A percentile compares a stretch with the other conserved stretches of the same genome.
These are phyloP conservation scores for Apostichopus japonicus DNA, from an alignment of 35 echinoderm and acorn worm genomes.

Conservation along the genomic window DNA sequence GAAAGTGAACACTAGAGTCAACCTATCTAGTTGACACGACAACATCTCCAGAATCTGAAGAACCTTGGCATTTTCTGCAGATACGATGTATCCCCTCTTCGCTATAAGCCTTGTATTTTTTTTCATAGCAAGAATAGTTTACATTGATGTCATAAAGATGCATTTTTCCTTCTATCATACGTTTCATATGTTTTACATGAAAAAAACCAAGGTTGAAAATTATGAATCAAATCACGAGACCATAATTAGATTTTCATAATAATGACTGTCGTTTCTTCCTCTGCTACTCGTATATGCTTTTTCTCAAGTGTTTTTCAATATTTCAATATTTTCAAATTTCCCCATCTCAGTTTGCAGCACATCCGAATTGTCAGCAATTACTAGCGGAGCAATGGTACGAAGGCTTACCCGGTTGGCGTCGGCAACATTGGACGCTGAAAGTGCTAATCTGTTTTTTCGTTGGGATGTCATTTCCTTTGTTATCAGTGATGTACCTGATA, in stretches of 20 bases:
- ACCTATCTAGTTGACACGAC: no score
- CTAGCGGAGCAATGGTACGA: constrained; percentile 95
- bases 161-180: no score
- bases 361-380: constrained; percentile 97
- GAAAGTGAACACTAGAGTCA: no score
- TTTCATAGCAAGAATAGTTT: no score
- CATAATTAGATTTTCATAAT: not conserved
- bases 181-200: not conserved
- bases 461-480: constrained; percentile 84
- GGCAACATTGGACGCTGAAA: constrained; percentile 89
- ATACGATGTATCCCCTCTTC: no score
- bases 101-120: no score
- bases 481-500: constrained; percentile 87
- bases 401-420: constrained; percentile 92
- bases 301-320: not conserved
- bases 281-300: not conserved
- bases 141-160: not conserved
- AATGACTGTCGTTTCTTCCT: not conserved
- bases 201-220: not conserved
- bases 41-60: no score
- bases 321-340: not conserved
- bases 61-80: no score
- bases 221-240: not conserved
- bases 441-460: constrained; percentile 88
- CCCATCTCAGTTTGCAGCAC: constrained; percentile 81